phyloP scores from a whole-genome alignment of 2,797 vertebrate genomes.

The Danio aesculapii region DNA sequence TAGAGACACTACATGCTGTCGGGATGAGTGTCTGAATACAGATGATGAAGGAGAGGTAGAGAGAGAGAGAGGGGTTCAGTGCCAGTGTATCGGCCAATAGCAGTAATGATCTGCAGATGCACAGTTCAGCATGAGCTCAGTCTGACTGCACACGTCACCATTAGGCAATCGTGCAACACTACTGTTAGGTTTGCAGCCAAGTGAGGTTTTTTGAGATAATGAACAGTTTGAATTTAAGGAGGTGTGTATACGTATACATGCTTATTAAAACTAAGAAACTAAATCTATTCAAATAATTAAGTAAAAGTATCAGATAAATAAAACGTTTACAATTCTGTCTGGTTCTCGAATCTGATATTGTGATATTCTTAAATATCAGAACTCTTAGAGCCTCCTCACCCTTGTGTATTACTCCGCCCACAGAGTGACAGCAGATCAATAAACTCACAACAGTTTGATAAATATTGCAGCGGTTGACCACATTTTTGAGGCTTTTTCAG shows the following conservation, averaged over 20 bases:
- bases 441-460: too few relatives aligned
- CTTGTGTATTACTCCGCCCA: too few relatives aligned
- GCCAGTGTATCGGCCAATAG: background rate
- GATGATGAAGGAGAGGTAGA: slow-evolving; percentile 41
- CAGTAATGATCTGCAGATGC: background rate
- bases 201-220: background rate
- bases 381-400: too few relatives aligned
- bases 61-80: slow-evolving; percentile 2
- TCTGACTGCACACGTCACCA: background rate
- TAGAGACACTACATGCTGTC: slow-evolving; percentile 20
- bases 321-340: too few relatives aligned
- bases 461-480: too few relatives aligned
- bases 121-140: background rate
- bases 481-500: too few relatives aligned
- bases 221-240: background rate
- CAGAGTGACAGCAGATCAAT: too few relatives aligned
- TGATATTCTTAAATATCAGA: too few relatives aligned
- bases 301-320: background rate
- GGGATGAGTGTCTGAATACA: slow-evolving; percentile 35
- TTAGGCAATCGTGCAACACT: background rate
- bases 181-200: too few relatives aligned
- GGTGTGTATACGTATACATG: background rate
- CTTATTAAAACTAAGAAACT: background rate
- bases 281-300: too few relatives aligned
- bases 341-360: too few relatives aligned